Conservation (phyloP, 1,140 invertebrate genomes). For the Triops cancriformis region DNA sequence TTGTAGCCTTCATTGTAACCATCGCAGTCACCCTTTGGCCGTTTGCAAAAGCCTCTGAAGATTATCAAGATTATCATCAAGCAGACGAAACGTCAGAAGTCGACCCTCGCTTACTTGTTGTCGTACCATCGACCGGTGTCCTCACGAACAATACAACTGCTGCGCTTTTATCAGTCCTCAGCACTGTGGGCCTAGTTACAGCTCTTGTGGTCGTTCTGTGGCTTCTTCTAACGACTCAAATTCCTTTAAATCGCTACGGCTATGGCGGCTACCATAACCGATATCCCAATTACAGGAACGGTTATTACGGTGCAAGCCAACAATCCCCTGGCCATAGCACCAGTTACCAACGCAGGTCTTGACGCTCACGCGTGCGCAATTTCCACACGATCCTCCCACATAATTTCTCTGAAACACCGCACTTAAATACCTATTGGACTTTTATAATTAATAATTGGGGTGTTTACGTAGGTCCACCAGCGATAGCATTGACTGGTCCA, state of each 20-base stretch:
- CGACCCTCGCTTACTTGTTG: slow-evolving; percentile 21
- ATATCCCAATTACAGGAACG: not conserved
- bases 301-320: not conserved
- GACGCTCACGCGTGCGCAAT: not conserved
- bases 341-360: slow-evolving; percentile 19
- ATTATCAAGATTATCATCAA: not conserved
- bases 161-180: slow-evolving; percentile 19
- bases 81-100: not conserved
- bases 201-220: slow-evolving; percentile 23
- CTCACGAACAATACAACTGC: slow-evolving; percentile 24
- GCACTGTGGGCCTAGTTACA: slow-evolving; percentile 21
- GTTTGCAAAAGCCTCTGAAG: not conserved
- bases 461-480: slow-evolving; percentile 31
- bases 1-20: not conserved
- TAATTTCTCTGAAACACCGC: not conserved
- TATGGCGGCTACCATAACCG: slow-evolving; percentile 1
- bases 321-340: not conserved
- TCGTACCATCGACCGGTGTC: slow-evolving; percentile 18
- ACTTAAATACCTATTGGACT: not conserved
- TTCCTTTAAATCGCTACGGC: slow-evolving; percentile 18
- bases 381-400: not conserved
- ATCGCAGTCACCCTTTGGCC: not conserved
- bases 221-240: slow-evolving; percentile 14
- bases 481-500: slow-evolving; percentile 31
- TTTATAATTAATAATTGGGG: not conserved